These are phyloP conservation scores for Chaitophorus viminalis DNA, from an alignment of 2,888 invertebrate genomes.

Conservation along the genomic window DNA sequence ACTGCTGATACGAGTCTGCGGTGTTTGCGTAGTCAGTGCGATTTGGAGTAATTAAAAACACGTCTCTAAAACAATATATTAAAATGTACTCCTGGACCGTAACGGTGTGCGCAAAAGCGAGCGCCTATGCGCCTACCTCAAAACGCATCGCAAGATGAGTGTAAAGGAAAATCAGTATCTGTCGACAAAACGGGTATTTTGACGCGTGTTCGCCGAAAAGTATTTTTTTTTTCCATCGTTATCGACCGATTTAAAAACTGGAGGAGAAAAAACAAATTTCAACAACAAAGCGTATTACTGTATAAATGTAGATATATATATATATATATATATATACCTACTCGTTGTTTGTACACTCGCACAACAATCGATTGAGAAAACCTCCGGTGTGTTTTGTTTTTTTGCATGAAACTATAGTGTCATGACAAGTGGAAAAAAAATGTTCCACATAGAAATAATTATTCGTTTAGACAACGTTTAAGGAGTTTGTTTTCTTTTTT, in stretches of 20 bases:
- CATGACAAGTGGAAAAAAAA: neutral
- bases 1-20: neutral
- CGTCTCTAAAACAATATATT: neutral
- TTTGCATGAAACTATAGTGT: neutral
- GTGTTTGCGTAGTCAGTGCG: conserved; percentile 10
- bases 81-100: neutral
- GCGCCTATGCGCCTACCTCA: neutral
- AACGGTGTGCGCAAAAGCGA: neutral
- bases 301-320: too few relatives aligned
- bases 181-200: neutral
- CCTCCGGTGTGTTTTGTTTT: neutral
- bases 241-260: neutral
- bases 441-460: neutral
- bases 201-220: neutral
- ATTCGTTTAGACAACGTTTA: neutral
- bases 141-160: neutral
- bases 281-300: neutral
- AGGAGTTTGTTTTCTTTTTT: neutral
- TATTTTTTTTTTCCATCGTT: neutral
- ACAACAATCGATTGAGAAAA: conserved; percentile 9
- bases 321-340: too few relatives aligned
- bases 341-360: neutral
- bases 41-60: conserved; percentile 34
- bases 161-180: neutral
- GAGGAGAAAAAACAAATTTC: neutral